Conservation (phyloP, 2,888 invertebrate genomes). For the Taenaris catops region DNA sequence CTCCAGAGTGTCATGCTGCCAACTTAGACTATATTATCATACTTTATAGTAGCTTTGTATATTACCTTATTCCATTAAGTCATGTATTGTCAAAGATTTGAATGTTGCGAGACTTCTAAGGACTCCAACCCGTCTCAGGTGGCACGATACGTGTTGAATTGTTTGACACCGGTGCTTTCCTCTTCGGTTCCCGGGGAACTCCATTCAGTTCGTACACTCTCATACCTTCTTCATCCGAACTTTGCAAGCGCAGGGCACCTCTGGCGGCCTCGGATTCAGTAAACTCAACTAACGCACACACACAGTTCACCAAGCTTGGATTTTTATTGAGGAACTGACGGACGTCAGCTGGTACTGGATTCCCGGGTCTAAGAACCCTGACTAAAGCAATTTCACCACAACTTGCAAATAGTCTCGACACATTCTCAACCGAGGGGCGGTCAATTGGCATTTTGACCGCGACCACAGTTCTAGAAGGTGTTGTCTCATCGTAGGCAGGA, state of each 20-base stretch:
- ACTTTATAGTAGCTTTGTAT: too few relatives aligned
- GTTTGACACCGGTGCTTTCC: constrained; percentile 84
- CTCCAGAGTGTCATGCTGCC: too few relatives aligned
- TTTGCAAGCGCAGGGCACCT: constrained; percentile 86
- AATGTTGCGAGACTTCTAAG: too few relatives aligned
- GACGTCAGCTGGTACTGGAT: constrained; percentile 94
- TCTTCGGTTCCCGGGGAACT: constrained; percentile 86
- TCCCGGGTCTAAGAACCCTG: constrained; percentile 92
- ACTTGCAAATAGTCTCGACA: constrained; percentile 92
- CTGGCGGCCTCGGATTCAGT: constrained; percentile 92
- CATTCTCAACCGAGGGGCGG: constrained; percentile 91
- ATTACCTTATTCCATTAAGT: too few relatives aligned
- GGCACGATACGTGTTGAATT: too few relatives aligned
- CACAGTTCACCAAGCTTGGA: constrained; percentile 91
- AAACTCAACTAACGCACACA: constrained; percentile 95
- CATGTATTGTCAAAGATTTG: too few relatives aligned
- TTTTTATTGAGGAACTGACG: constrained; percentile 94
- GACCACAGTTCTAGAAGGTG: constrained; percentile 94
- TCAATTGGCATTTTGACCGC: constrained; percentile 92
- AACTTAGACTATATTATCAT: too few relatives aligned
- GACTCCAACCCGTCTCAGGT: too few relatives aligned
- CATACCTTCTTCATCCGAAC: constrained; percentile 79
- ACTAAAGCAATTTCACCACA: constrained; percentile 95
- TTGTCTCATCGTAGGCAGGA: constrained; percentile 94
- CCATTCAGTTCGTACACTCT: constrained; percentile 88